Percentiles rank a stretch among this genome's conserved stretches.
Evolutionary conservation across 2,888 invertebrate genomes (phyloP).

Genomic region (Glaucopsyche alexis): DNA sequence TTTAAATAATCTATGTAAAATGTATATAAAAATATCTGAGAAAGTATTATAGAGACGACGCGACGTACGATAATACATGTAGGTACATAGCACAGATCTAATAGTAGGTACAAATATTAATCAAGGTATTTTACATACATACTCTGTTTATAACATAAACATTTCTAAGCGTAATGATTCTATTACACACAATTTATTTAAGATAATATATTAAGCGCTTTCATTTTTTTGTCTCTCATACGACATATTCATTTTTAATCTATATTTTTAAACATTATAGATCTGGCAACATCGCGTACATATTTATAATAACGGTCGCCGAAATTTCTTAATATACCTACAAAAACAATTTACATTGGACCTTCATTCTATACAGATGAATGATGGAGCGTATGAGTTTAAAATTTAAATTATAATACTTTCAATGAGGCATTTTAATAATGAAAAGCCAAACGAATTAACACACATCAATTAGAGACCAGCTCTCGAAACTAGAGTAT

Average conservation of each 20-base stretch:
- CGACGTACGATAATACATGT: slow-evolving; percentile 31
- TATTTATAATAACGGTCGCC: slow-evolving; percentile 50
- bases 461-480: slow-evolving; percentile 63
- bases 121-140: slow-evolving; percentile 73
- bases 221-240: slow-evolving; percentile 58
- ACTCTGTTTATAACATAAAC: slow-evolving; percentile 67
- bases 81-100: slow-evolving; percentile 69
- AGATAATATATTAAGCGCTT: slow-evolving; percentile 54
- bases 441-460: slow-evolving; percentile 51
- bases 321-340: slow-evolving; percentile 65
- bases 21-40: slow-evolving; percentile 32
- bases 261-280: slow-evolving; percentile 50
- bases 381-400: slow-evolving; percentile 53
- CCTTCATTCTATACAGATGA: slow-evolving; percentile 61
- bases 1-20: slow-evolving; percentile 14
- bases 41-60: slow-evolving; percentile 32
- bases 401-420: slow-evolving; percentile 52
- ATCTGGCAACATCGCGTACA: slow-evolving; percentile 50
- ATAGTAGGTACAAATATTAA: slow-evolving; percentile 70
- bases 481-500: slow-evolving; percentile 63
- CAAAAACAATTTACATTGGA: slow-evolving; percentile 71
- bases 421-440: slow-evolving; percentile 41
- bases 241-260: slow-evolving; percentile 50
- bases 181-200: slow-evolving; percentile 72
- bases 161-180: slow-evolving; percentile 75